Conservation (phyloP, 2,797 vertebrate species). For the Odontamblyopus rebecca region DNA sequence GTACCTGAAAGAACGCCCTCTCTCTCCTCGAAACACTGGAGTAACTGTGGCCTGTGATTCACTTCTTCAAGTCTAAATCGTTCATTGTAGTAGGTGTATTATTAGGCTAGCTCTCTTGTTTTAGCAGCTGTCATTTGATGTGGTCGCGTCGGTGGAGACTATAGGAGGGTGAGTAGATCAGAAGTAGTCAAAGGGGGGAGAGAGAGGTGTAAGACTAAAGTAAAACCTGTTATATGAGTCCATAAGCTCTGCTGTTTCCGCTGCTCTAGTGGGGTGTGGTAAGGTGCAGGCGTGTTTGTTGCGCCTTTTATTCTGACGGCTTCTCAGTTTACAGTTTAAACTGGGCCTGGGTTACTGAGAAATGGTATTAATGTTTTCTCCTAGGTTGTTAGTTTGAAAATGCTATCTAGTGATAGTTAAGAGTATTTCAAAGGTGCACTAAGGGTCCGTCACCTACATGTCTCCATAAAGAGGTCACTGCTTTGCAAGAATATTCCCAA, state of each 20-base stretch:
- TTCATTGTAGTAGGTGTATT: neutral
- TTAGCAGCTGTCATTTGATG: slow-evolving; percentile 46
- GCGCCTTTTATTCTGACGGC: slow-evolving; percentile 39
- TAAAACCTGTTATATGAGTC: slow-evolving; percentile 78
- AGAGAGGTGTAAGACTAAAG: slow-evolving; percentile 7
- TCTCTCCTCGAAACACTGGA: slow-evolving; percentile 12
- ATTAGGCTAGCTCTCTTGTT: slow-evolving; percentile 17
- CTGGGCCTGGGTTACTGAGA: slow-evolving; percentile 8
- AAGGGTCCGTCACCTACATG: too few species aligned
- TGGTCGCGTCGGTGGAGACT: slow-evolving; percentile 26
- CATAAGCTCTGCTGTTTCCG: slow-evolving; percentile 5
- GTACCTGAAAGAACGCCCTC: slow-evolving; percentile 34
- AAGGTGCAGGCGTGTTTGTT: slow-evolving; percentile 62
- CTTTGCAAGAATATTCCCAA: too few species aligned
- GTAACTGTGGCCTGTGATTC: neutral
- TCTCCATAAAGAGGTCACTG: too few species aligned
- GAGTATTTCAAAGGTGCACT: neutral
- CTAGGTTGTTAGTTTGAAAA: neutral
- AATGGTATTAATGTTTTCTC: neutral
- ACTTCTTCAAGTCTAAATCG: neutral
- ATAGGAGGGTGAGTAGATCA: slow-evolving; percentile 14
- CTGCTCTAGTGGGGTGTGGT: slow-evolving; percentile 63
- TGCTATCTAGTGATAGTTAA: neutral
- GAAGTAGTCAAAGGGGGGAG: slow-evolving; percentile 1
- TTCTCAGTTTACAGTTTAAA: slow-evolving; percentile 39